A percentile compares a stretch with the other conserved stretches of the same genome.
Evolutionary conservation across 2,797 vertebrate genomes (phyloP).

Genomic region (Ctenopoma kingsleyae): DNA sequence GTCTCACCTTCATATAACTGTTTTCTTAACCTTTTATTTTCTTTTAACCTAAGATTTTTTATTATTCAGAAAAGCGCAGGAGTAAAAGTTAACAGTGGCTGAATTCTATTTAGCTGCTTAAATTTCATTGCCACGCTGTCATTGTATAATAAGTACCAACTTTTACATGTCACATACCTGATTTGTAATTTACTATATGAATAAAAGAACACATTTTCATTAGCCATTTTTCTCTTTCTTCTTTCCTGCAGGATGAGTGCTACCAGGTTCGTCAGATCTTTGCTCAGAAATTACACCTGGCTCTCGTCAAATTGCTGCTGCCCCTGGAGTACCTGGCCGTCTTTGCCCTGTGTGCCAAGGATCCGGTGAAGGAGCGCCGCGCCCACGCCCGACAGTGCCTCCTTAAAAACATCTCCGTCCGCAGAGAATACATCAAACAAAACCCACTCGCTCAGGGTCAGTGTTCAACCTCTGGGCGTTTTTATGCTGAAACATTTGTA

Average conservation of each 20-base stretch:
- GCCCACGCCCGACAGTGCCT: constrained; percentile 98
- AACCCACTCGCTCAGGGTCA: constrained; percentile 93
- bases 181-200: neutral
- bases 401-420: constrained; percentile 98
- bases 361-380: constrained; percentile 97
- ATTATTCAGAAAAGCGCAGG: neutral
- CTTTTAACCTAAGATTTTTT: neutral
- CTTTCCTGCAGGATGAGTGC: constrained; percentile 91
- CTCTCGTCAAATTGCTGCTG: constrained; percentile 94
- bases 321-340: constrained; percentile 98
- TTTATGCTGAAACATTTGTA: neutral
- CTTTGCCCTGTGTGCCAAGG: constrained; percentile 98
- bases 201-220: neutral
- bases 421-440: constrained; percentile 97
- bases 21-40: neutral
- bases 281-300: constrained; percentile 97
- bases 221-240: neutral
- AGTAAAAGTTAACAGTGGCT: neutral
- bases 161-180: neutral
- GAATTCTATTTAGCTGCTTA: neutral
- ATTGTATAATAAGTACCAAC: no score
- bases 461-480: constrained; percentile 40
- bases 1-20: constrained; percentile 48
- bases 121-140: no score
- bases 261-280: constrained; percentile 99